Percentiles rank a stretch among this genome's conserved stretches.
phyloP scores from a whole-genome alignment of 2,888 invertebrate genomes.

The Mechanitis mazaeus region DNA sequence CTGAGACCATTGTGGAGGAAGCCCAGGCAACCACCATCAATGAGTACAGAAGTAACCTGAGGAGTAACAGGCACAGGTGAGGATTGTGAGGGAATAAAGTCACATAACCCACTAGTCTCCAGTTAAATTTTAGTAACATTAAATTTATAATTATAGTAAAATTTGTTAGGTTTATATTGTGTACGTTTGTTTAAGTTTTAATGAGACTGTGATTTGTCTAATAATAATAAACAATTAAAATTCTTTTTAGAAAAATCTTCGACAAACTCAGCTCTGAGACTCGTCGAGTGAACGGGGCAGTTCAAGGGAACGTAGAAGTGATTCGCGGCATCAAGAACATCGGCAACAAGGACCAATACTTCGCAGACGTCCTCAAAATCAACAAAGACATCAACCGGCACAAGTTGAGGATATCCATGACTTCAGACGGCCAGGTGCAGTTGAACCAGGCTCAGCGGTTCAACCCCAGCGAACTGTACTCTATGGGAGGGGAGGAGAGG shows the following conservation, averaged over 20 bases:
- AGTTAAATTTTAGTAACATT: too few species aligned
- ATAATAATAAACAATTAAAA: not conserved
- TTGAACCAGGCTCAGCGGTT: constrained; percentile 64
- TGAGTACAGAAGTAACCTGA: constrained; percentile 66
- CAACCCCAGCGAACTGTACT: constrained; percentile 55
- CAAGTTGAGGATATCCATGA: constrained; percentile 68
- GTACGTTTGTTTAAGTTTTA: too few species aligned
- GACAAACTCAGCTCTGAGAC: constrained; percentile 76
- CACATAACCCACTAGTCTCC: too few species aligned
- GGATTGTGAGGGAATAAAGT: too few species aligned
- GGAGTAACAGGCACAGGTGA: constrained; percentile 75
- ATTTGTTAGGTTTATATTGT: too few species aligned
- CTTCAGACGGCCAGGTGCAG: constrained; percentile 63
- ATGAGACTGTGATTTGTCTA: too few species aligned
- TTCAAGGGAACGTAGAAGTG: constrained; percentile 74
- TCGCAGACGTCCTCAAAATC: constrained; percentile 69
- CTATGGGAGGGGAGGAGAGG: constrained; percentile 50
- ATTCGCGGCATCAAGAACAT: constrained; percentile 73
- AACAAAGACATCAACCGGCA: constrained; percentile 74
- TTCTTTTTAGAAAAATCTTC: constrained; percentile 72
- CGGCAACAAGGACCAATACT: constrained; percentile 73
- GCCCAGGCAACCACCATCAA: constrained; percentile 71
- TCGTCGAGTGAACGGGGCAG: constrained; percentile 61
- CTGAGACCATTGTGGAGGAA: constrained; percentile 71
- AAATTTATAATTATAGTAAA: too few species aligned